Base-by-base conservation (phyloP, 2,888 invertebrate genomes). In the Hirtodrosophila duncani region DNA sequence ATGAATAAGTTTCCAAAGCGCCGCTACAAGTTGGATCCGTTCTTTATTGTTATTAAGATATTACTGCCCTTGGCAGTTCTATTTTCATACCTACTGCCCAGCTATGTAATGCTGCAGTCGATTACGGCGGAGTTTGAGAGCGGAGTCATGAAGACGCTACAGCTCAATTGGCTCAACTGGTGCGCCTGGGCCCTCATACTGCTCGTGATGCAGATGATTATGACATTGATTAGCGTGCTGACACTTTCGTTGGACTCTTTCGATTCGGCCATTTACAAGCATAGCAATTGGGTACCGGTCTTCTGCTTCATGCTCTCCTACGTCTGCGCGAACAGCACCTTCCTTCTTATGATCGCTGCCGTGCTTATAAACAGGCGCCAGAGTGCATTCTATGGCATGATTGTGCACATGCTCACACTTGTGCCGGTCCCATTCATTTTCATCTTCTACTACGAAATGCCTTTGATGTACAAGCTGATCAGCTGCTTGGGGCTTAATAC, bases 271-370 rank as follows among this genome's bases (percentile, higher is more conserved):
- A 14, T 45, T 3, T 56, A 44, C 7, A n/a, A 30, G 1, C 34
- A 45, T 9, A 42, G 41, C 11, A 10, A 42, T 8, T 42, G 17
- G 27, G 9, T 37, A 3, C 33, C 36, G 1, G 11, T 45, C 1
- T 38, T 49, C 8, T 20, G 34, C 9, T 55, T 55, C 2, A 10
- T 55, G 6, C n/a, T 39, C 5, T 51, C 34, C 31, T 56, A 56
- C 8, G 26, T 45, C 1, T 27, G 24, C 6, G 33, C 56, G 8
- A 41, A 45, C 6, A 45, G 38, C 11, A 45, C 20, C 6, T 56
- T 51, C 10, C 36, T 51, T 1, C 6, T 51, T 5, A 26, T 37
- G 30, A 31, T 56, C 2, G 18, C 56, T 2, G 10, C 45, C 0
- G 34, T 41, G 2, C 24, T 45, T 1, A 37, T 41, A 0, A 10